These are phyloP conservation scores for Dunckerocampus dactyliophorus DNA, from an alignment of 2,113 vertebrate species.

Conservation along the genomic window DNA sequence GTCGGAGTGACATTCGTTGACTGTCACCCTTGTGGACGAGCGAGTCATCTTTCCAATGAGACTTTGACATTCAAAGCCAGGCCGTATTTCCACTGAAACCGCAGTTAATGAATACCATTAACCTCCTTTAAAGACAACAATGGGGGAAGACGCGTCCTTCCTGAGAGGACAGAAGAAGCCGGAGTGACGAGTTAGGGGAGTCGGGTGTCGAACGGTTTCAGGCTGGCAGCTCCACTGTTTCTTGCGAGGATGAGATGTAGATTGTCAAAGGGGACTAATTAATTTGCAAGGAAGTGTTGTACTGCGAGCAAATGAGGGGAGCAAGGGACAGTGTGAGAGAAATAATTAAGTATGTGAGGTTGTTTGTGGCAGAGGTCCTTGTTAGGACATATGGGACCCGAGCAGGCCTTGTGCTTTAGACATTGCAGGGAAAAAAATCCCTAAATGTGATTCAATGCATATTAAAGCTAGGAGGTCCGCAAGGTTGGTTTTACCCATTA, in stretches of 20 bases:
- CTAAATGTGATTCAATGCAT: too few species aligned
- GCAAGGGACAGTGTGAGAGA: conserved; percentile 5
- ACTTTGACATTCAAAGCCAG: conserved; percentile 15
- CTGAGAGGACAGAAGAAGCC: conserved; percentile 2
- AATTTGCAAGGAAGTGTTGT: conserved; percentile 25
- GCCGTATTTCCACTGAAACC: conserved; percentile 27
- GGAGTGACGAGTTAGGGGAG: conserved; percentile 11
- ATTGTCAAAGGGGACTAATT: conserved; percentile 24
- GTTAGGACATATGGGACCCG: conserved; percentile 21
- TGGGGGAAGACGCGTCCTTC: not conserved
- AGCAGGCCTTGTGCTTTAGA: not conserved
- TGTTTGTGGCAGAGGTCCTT: conserved; percentile 26
- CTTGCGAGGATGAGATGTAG: conserved; percentile 8
- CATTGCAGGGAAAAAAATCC: too few species aligned
- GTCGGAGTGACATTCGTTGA: conserved; percentile 17
- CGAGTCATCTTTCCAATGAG: conserved; percentile 24
- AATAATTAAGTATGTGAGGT: conserved; percentile 35
- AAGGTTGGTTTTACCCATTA: too few species aligned
- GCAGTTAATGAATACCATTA: conserved; percentile 31
- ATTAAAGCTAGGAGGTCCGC: too few species aligned
- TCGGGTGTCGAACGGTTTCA: conserved; percentile 4
- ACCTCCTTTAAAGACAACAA: conserved; percentile 28
- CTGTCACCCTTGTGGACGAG: conserved; percentile 3
- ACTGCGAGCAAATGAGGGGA: conserved; percentile 4
- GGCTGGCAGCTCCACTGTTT: not conserved